Percentiles rank a stretch among this genome's conserved stretches.
These are phyloP conservation scores for Alca torda DNA, from an alignment of 2,797 vertebrate species.

Conservation along the genomic window DNA sequence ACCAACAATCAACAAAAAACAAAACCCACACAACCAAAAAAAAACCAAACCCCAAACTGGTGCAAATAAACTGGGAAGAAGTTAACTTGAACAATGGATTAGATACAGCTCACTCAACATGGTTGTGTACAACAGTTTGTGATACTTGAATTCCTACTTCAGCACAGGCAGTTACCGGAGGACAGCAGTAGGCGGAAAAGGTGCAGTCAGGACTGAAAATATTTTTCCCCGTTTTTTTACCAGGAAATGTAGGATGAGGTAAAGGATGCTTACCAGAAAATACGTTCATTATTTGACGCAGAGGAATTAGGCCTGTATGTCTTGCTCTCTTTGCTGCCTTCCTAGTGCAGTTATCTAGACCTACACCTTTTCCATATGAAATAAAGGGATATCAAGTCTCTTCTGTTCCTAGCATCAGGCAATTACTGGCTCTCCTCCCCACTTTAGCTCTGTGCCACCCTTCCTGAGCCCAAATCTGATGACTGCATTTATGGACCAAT, in stretches of 20 bases:
- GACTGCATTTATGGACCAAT: not conserved
- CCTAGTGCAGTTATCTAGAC: not conserved
- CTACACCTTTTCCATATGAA: not conserved
- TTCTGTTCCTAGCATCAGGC: not conserved
- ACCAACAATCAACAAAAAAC: no score
- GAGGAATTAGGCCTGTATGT: not conserved
- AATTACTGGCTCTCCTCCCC: not conserved
- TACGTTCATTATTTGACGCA: not conserved
- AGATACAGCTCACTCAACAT: not conserved
- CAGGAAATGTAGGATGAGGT: not conserved
- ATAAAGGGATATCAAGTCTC: not conserved
- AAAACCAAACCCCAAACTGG: not conserved
- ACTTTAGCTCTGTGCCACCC: not conserved
- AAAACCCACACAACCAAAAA: not conserved
- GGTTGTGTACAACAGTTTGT: not conserved
- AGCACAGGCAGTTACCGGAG: not conserved
- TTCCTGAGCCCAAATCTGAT: not conserved
- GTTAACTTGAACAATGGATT: not conserved
- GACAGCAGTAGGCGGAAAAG: not conserved
- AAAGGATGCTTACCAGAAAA: not conserved
- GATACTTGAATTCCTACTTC: not conserved
- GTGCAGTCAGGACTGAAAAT: not conserved
- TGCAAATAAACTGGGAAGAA: not conserved
- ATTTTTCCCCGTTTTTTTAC: not conserved
- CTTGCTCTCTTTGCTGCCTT: not conserved